Evolutionary conservation across 2,797 vertebrate species (phyloP), one percentile per base, ranked within the genome.

Genomic region (Gymnoscopelus microlampas): DNA sequence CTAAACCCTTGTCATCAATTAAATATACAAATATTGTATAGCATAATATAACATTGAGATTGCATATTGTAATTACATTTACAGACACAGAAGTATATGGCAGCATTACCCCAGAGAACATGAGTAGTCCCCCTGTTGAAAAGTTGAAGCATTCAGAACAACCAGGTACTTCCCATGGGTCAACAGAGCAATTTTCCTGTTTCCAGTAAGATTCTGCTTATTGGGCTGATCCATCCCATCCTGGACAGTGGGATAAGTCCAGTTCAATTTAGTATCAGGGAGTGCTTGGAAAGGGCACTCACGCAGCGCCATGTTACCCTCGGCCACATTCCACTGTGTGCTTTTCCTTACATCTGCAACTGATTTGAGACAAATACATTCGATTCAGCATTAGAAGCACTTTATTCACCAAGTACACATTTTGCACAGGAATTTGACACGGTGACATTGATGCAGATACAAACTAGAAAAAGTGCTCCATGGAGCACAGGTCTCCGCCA

Each of bases 41-140:
- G 39, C 9, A 8, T 10, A 8, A 44, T 44, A 44, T 44, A 10
- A 39, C 5, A 7, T 39, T 39, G 35, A 39, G 35, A 39, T 39
- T 39, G 35, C 35, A 39, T 39, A 39, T 39, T 4, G 3, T 7
- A 6, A 8, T 39, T 8, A 39, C 6, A 39, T 39, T 5, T 8
- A 39, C 35, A 39, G 5, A 39, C 39, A 44, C 39, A 10, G 7
- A 9, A 10, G 7, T 61, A 26, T 44, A 5, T 24, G 7, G 19
- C 13, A 35, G 2, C 3, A 59, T 74, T 82, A 91, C 91, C 88
- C 29, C 3, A 32, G 5, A 72, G 67, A 50, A 49, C 90, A 93
- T 0, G 83, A 82, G 35, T 89, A 92, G 13, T 75, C 85, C 10
- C 90, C 89, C 15, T 79, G 66, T 29, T 90, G 83, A 10, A 65